phyloP scores from a whole-genome alignment of 2,113 vertebrate genomes.

The Oryctolagus cuniculus region DNA sequence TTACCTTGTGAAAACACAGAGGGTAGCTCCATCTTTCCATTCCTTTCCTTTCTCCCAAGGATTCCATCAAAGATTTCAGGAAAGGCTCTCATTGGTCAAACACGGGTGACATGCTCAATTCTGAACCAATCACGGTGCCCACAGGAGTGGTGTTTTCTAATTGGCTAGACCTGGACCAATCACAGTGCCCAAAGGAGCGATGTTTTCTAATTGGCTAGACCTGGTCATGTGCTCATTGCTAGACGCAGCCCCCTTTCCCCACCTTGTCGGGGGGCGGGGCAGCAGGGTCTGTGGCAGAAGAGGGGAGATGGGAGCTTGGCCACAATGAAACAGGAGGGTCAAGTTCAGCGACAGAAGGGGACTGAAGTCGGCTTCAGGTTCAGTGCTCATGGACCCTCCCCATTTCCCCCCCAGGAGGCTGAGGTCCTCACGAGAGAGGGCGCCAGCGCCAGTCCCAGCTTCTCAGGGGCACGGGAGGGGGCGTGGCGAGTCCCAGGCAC shows the following conservation, averaged over 20 bases:
- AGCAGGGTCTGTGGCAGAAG: not conserved
- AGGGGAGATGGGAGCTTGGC: too few species aligned
- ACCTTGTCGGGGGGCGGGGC: not conserved
- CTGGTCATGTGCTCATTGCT: not conserved
- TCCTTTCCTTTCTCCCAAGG: not conserved
- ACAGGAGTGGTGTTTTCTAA: not conserved
- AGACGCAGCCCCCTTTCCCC: not conserved
- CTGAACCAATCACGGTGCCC: not conserved
- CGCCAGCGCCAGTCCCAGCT: too few species aligned
- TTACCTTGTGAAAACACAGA: not conserved
- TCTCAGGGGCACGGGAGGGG: not conserved
- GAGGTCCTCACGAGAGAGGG: not conserved
- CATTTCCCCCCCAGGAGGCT: not conserved
- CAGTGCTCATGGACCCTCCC: not conserved
- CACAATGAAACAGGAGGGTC: too few species aligned
- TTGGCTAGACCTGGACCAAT: constrained; percentile 22
- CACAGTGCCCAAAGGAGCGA: not conserved
- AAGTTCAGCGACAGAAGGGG: not conserved
- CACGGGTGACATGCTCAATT: not conserved
- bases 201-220: constrained; percentile 39
- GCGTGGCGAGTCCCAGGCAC: too few species aligned
- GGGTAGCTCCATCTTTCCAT: not conserved
- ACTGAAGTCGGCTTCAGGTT: not conserved
- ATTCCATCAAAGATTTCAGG: not conserved
- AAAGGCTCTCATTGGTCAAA: not conserved